Percentiles rank a stretch among this genome's conserved stretches.
Conservation (phyloP, 1,140 invertebrate species). For the Drepana arcuata region DNA sequence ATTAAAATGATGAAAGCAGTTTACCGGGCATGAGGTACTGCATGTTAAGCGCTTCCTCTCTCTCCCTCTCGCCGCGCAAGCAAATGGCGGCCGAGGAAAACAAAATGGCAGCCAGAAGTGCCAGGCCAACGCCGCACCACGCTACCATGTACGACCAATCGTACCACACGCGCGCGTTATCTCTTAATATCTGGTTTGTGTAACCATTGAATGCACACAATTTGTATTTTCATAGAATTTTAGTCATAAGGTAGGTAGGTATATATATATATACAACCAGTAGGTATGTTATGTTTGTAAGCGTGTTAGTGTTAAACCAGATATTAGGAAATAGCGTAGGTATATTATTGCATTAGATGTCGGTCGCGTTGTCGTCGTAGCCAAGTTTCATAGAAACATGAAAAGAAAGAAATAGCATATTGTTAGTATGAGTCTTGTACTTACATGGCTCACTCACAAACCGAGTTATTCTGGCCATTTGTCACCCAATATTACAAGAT, state of each 20-base stretch:
- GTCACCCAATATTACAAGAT: too few species aligned
- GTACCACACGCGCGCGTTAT: slow-evolving; percentile 89
- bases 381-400: slow-evolving; percentile 71
- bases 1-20: slow-evolving; percentile 14
- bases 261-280: slow-evolving; percentile 41
- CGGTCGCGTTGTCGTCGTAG: slow-evolving; percentile 54
- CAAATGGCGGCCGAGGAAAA: slow-evolving; percentile 94
- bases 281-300: slow-evolving; percentile 33
- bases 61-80: slow-evolving; percentile 91
- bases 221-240: not conserved
- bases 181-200: slow-evolving; percentile 84
- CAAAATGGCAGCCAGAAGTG: slow-evolving; percentile 89
- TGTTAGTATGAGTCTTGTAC: slow-evolving; percentile 67
- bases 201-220: not conserved
- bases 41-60: slow-evolving; percentile 96
- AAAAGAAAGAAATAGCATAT: slow-evolving; percentile 74
- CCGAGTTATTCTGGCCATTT: too few species aligned
- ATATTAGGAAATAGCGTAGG: slow-evolving; percentile 56
- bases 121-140: slow-evolving; percentile 93
- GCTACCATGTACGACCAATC: slow-evolving; percentile 97
- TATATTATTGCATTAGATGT: slow-evolving; percentile 43
- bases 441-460: slow-evolving; percentile 13
- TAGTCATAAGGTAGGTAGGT: not conserved
- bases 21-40: slow-evolving; percentile 97
- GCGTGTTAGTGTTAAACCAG: slow-evolving; percentile 69